Evolutionary conservation across 2,888 invertebrate genomes (phyloP), one percentile per base, ranked within the genome.

Genomic region (Ernsta delagoae): DNA sequence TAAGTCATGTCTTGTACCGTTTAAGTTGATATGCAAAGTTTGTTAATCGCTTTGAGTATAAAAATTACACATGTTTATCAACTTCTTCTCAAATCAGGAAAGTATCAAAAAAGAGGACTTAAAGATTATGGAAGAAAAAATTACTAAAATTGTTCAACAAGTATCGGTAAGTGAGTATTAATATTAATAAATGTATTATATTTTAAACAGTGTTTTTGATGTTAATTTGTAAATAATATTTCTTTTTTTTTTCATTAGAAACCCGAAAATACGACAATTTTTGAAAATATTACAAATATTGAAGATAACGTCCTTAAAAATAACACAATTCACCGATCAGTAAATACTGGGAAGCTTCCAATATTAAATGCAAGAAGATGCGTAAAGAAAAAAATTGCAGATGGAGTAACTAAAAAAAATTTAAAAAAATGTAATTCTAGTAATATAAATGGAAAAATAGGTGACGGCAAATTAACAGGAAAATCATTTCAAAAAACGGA

Each of bases 91-190:
- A 43, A 73, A 54, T 34, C n/a, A 88, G 90, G 86, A 83, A 11
- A 78, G 81, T 4, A 78, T 87, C 4, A 89, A 86, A 73, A 89
- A 85, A 76, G 81, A 83, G 77, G 86, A 89, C 71, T 78, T 89
- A 11, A 84, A 81, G 72, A 45, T 75, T 11, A 88, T 88, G 83
- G 87, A 89, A 77, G 77, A 88, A n/a, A 88, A 88, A 59, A 81
- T 89, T 36, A 77, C 77, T 11, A 86, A 83, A 76, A 77, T 86
- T 9, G 77, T 89, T 39, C 78, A 82, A 73, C 79, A 77, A 31
- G 72, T 77, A 70, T 73, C 86, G 78, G 90, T 92, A 72, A 83
- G 86, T 79, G 70, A 70, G 68, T 70, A 67, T 54, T 39, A 24
- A 24, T 24, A 24, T 24, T 24, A 1, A 24, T 24, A 24, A 24